Evolutionary conservation across 2,888 invertebrate species (phyloP).

Genomic region (Ypsolopha sequella): DNA sequence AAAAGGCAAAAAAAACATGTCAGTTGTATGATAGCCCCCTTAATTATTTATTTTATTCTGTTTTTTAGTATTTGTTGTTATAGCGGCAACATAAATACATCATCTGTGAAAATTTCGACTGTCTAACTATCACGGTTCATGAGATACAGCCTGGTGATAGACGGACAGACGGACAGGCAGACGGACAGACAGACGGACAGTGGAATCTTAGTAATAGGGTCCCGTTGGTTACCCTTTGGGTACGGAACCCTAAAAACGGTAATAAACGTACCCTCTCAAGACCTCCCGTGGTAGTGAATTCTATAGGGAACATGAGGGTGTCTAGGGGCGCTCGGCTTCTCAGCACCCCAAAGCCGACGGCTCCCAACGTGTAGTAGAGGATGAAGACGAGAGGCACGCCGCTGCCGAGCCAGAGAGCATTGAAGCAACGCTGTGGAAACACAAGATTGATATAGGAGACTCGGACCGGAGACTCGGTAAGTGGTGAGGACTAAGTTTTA

Average conservation of each 20-base stretch:
- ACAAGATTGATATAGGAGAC: no score
- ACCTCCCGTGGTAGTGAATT: conserved; percentile 79
- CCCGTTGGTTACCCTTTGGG: no score
- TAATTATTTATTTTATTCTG: background rate
- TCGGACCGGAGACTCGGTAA: no score
- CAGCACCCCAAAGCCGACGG: conserved; percentile 71
- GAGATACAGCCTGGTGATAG: no score
- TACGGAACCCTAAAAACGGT: background rate
- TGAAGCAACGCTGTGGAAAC: background rate
- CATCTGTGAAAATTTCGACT: background rate
- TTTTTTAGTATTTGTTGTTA: no score
- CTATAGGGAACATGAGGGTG: conserved; percentile 74
- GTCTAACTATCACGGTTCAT: no score
- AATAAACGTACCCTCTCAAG: conserved; percentile 62
- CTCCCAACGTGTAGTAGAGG: conserved; percentile 72
- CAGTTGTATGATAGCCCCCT: no score
- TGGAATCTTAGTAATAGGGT: no score
- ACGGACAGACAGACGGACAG: no score
- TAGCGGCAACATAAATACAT: background rate
- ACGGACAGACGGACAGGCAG: no score
- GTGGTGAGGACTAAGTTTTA: no score
- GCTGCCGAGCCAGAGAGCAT: conserved; percentile 19
- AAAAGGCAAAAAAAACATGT: no score
- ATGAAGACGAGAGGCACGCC: conserved; percentile 41
- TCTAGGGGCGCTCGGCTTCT: conserved; percentile 62